Percentiles rank a stretch among this genome's conserved stretches.
Conservation (phyloP, 2,888 invertebrate genomes). For the Dynastes tityus region DNA sequence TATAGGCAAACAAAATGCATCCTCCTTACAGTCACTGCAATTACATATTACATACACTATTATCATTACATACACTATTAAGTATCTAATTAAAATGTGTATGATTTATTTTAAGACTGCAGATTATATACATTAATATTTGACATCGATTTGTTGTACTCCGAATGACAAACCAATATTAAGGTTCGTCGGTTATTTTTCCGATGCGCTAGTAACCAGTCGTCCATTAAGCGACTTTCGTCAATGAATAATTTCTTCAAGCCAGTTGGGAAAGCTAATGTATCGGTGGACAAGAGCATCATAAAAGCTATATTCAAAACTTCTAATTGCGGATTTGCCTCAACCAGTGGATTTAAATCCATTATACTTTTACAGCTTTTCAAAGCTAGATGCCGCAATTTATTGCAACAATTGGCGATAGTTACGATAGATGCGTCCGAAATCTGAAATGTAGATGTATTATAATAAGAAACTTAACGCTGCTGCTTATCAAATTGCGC, state of each 20-base stretch:
- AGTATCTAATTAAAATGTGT: too few relatives aligned
- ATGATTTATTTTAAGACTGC: neutral
- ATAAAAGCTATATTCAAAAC: constrained; percentile 59
- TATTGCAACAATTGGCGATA: constrained; percentile 57
- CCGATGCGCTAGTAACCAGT: constrained; percentile 41
- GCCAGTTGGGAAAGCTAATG: constrained; percentile 43
- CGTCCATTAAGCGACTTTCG: constrained; percentile 51
- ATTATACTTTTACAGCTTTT: constrained; percentile 59
- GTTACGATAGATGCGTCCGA: constrained; percentile 55
- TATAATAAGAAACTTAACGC: too few relatives aligned
- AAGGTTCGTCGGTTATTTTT: constrained; percentile 29
- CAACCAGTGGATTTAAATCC: constrained; percentile 53
- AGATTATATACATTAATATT: constrained; percentile 22
- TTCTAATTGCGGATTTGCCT: constrained; percentile 55
- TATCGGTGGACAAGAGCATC: constrained; percentile 50
- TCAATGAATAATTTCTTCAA: constrained; percentile 56
- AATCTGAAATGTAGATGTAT: constrained; percentile 49
- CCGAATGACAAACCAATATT: constrained; percentile 56
- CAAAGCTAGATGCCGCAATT: constrained; percentile 56
- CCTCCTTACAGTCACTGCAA: too few relatives aligned
- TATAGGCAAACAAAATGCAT: too few relatives aligned
- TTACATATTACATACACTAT: too few relatives aligned
- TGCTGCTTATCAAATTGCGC: too few relatives aligned
- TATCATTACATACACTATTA: too few relatives aligned
- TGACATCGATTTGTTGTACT: constrained; percentile 54